Conservation (phyloP, 92 coral and sea anemone genomes). For the Actinostola sp. region DNA sequence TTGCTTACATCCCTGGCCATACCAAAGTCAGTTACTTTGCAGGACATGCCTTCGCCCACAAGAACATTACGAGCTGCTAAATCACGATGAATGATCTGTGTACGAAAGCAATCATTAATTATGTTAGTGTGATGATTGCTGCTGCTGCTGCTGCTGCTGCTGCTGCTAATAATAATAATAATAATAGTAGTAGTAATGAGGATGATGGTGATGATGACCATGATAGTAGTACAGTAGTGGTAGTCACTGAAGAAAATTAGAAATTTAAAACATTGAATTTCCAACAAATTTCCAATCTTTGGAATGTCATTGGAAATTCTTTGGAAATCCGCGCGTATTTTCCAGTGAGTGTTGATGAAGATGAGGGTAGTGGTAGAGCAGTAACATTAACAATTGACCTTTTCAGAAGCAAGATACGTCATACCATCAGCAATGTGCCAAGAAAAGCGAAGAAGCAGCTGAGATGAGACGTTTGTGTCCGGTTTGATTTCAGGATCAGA, state of each 20-base stretch:
- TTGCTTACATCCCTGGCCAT: slow-evolving; percentile 68
- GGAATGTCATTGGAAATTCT: too few species aligned
- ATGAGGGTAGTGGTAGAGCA: neutral
- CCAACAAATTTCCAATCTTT: too few species aligned
- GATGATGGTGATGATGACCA: neutral
- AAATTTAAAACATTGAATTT: too few species aligned
- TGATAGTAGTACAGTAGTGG: neutral
- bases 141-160: too few species aligned
- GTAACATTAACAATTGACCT: slow-evolving; percentile 24
- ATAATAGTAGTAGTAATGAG: neutral
- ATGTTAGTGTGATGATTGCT: too few species aligned
- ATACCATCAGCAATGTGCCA: slow-evolving; percentile 73
- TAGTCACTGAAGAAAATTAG: neutral
- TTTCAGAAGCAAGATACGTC: slow-evolving; percentile 62
- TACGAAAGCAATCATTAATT: too few species aligned
- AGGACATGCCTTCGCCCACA: slow-evolving; percentile 57
- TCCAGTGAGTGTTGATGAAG: neutral
- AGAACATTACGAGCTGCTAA: slow-evolving; percentile 66
- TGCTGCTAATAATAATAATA: neutral
- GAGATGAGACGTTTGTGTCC: slow-evolving; percentile 57
- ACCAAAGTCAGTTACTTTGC: slow-evolving; percentile 70
- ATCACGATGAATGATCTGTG: slow-evolving; percentile 68
- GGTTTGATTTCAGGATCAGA: slow-evolving; percentile 68
- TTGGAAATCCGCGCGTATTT: too few species aligned
- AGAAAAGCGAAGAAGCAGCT: slow-evolving; percentile 54